Percentiles rank a stretch among this genome's conserved stretches.
Evolutionary conservation across 2,888 invertebrate genomes (phyloP).

Genomic region (Aromia moschata): DNA sequence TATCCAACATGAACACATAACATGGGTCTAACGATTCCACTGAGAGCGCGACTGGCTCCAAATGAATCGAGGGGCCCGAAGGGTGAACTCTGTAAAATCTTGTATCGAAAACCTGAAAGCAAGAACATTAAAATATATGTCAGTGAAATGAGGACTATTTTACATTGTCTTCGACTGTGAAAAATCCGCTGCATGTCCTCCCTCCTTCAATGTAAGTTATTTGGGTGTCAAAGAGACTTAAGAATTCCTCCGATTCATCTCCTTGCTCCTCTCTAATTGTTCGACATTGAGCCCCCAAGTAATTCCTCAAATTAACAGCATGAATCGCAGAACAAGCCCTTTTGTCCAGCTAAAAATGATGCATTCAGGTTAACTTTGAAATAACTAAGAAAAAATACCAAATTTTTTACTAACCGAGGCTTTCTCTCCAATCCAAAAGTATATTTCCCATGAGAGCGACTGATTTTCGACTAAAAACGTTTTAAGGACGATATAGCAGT

Average conservation of each 20-base stretch:
- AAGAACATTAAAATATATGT: not conserved
- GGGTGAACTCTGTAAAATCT: constrained; percentile 90
- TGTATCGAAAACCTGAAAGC: constrained; percentile 77
- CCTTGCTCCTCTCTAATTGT: constrained; percentile 97
- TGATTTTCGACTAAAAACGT: constrained; percentile 86
- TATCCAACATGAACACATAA: constrained; percentile 92
- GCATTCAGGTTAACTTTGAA: no score
- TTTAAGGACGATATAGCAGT: constrained; percentile 96
- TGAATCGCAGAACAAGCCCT: constrained; percentile 97
- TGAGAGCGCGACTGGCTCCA: constrained; percentile 84
- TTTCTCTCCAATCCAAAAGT: constrained; percentile 98
- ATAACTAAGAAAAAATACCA: no score
- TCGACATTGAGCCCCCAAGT: constrained; percentile 91
- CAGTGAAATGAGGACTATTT: no score
- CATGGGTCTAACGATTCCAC: constrained; percentile 85
- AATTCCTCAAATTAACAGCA: constrained; percentile 96
- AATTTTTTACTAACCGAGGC: constrained; percentile 80
- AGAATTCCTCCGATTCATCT: constrained; percentile 96
- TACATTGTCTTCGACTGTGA: constrained; percentile 93
- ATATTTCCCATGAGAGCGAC: constrained; percentile 93
- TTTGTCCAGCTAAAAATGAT: constrained; percentile 89
- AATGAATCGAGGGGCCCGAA: constrained; percentile 85
- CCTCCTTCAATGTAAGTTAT: constrained; percentile 97
- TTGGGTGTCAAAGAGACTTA: constrained; percentile 88
- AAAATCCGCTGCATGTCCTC: constrained; percentile 97